These are phyloP conservation scores for Drosophila conformis DNA, from an alignment of 2,888 invertebrate genomes.

Conservation along the genomic window DNA sequence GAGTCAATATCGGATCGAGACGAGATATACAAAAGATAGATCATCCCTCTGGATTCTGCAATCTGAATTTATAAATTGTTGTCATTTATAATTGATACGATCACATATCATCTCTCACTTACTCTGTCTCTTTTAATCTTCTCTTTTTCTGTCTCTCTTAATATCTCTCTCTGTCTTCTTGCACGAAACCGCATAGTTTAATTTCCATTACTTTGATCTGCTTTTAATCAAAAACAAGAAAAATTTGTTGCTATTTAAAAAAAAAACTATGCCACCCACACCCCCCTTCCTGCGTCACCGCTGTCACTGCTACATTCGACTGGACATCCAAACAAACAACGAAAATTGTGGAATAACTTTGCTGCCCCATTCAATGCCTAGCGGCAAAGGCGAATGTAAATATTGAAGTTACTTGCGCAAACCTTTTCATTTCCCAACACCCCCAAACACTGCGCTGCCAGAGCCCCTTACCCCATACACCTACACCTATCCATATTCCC, in stretches of 20 bases:
- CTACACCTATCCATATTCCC: not conserved
- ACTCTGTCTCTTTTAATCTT: not conserved
- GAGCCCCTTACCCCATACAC: not conserved
- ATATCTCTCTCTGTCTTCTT: not conserved
- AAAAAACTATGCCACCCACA: not conserved
- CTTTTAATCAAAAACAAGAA: not conserved
- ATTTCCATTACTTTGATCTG: conserved; percentile 27
- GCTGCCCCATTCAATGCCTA: conserved; percentile 1
- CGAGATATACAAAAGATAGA: not conserved
- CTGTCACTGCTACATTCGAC: not conserved
- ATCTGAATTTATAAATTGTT: not conserved
- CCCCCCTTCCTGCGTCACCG: not conserved
- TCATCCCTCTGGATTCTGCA: not conserved
- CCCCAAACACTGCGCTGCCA: not conserved
- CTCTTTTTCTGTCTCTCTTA: not conserved
- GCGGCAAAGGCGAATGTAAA: conserved; percentile 33
- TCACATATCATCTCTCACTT: not conserved
- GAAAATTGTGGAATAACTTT: conserved; percentile 41
- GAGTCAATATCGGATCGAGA: conserved; percentile 5
- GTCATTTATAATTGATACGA: conserved; percentile 8
- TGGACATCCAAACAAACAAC: conserved; percentile 27
- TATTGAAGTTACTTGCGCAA: conserved; percentile 37
- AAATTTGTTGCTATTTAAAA: conserved; percentile 6
- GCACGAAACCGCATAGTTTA: not conserved
- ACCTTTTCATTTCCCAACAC: conserved; percentile 7